Conservation (phyloP, 2,797 vertebrate genomes). For the Hydrocynus forskahlii region DNA sequence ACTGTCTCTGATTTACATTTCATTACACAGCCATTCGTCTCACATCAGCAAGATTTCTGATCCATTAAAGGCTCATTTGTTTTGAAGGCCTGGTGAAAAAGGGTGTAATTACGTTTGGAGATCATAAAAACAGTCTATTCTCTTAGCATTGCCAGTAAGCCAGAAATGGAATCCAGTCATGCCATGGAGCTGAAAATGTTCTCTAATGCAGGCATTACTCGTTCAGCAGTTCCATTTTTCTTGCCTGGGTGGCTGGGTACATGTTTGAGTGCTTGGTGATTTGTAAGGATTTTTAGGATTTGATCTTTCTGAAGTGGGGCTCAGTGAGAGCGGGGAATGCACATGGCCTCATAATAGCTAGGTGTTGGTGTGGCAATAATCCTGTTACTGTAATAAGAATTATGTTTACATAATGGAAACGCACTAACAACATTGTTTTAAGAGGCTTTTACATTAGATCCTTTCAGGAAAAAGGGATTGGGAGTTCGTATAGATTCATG, state of each 20-base stretch:
- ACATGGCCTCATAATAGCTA: background rate
- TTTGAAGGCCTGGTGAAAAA: slow-evolving; percentile 30
- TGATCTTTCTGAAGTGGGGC: slow-evolving; percentile 12
- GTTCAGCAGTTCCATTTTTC: slow-evolving; percentile 1
- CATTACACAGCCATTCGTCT: slow-evolving; percentile 25
- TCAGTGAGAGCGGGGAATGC: background rate
- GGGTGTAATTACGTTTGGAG: background rate
- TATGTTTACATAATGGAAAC: background rate
- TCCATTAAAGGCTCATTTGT: slow-evolving; percentile 31
- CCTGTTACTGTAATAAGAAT: background rate
- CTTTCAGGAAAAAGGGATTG: background rate
- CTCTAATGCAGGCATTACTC: background rate
- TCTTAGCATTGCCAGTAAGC: background rate
- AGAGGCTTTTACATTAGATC: too few relatives aligned
- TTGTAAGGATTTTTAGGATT: slow-evolving; percentile 1
- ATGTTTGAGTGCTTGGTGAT: slow-evolving; percentile 13
- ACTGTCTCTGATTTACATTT: slow-evolving; percentile 33
- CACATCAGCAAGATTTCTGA: slow-evolving; percentile 24
- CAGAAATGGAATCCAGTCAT: background rate
- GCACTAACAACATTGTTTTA: too few relatives aligned
- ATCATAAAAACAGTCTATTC: slow-evolving; percentile 12
- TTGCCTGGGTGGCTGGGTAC: background rate
- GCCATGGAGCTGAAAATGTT: slow-evolving; percentile 15
- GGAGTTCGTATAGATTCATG: background rate
- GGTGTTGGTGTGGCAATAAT: background rate